Evolutionary conservation across 2,888 invertebrate species (phyloP), one percentile per base, ranked within the genome.

Genomic region (Aporophyla lueneburgensis): DNA sequence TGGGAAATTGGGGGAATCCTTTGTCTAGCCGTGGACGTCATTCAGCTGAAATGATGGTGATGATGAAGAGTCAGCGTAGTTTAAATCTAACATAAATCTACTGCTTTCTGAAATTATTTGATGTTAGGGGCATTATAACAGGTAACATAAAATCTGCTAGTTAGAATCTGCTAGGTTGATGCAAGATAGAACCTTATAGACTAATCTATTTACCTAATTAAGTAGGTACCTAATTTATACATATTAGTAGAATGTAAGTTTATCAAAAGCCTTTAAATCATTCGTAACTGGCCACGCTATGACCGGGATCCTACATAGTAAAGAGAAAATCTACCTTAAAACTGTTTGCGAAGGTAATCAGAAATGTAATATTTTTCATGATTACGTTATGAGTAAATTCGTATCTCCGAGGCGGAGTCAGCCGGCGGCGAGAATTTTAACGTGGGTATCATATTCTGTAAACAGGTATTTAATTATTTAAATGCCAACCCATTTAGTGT

Each of bases 281-380:
- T 12, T 16, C 24, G n/a, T 58, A 24, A 72, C 21, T 40, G 16
- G 7, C 58, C n/a, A 53, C 5, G 19, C 14, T 61, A 3, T 4
- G 16, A 53, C 14, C 43, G 12, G 12, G 76, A 63, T 49, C 6
- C 33, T n/a, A 53, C 14, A 51, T 46, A 46, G 24, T 66, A 56
- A 56, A 12, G 2, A 24, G 49, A 54, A 69, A 84, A 51, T 51
- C 12, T 43, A 10, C 43, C 49, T 51, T 43, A 72, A 87, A 85
- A 59, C 56, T 71, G 78, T 76, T 80, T 78, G 68, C 61, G 75
- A n/a, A 66, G 66, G 84, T 83, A 86, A 88, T 81, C 76, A 84
- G 61, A 59, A 81, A 76, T 80, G 78, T 84, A 82, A 86, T 80
- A 81, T 82, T 86, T 80, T 76, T 81, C 80, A 80, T 78, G 78